These are phyloP conservation scores for Semibalanus balanoides DNA, from an alignment of 1,140 invertebrate species.

Conservation along the genomic window DNA sequence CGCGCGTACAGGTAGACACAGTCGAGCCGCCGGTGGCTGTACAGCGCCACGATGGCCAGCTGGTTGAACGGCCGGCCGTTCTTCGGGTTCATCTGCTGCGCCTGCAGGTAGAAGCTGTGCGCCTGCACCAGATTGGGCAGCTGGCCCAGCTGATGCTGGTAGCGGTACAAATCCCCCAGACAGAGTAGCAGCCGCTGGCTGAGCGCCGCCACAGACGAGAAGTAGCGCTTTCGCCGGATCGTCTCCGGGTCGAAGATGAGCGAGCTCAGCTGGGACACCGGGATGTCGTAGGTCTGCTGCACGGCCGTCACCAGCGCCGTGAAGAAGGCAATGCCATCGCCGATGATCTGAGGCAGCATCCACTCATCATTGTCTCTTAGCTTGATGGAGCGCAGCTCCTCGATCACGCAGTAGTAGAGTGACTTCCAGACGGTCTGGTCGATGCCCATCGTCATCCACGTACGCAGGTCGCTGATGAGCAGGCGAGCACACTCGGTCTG, in stretches of 20 bases:
- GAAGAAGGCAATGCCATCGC: not conserved
- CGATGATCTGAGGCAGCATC: not conserved
- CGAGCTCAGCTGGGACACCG: not conserved
- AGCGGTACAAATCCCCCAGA: slow-evolving; percentile 78
- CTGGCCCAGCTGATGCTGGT: slow-evolving; percentile 65
- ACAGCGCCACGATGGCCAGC: slow-evolving; percentile 77
- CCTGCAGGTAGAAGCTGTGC: slow-evolving; percentile 78
- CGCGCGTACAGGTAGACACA: slow-evolving; percentile 96
- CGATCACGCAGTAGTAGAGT: not conserved
- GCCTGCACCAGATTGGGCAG: slow-evolving; percentile 72
- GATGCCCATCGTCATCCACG: not conserved
- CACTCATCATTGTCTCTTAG: too few relatives aligned
- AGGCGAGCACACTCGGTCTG: not conserved
- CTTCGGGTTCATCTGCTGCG: slow-evolving; percentile 82
- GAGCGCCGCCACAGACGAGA: slow-evolving; percentile 39
- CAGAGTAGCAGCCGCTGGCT: slow-evolving; percentile 76
- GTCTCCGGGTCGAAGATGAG: not conserved
- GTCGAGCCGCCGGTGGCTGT: slow-evolving; percentile 81
- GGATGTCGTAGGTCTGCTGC: not conserved
- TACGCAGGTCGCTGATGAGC: not conserved
- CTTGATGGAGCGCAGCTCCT: not conserved
- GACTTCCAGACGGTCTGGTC: not conserved
- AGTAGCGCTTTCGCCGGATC: not conserved
- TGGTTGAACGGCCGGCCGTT: slow-evolving; percentile 91
- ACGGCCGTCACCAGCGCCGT: not conserved